phyloP scores from a whole-genome alignment of 2,797 vertebrate genomes.

The Acrocephalus scirpaceus region DNA sequence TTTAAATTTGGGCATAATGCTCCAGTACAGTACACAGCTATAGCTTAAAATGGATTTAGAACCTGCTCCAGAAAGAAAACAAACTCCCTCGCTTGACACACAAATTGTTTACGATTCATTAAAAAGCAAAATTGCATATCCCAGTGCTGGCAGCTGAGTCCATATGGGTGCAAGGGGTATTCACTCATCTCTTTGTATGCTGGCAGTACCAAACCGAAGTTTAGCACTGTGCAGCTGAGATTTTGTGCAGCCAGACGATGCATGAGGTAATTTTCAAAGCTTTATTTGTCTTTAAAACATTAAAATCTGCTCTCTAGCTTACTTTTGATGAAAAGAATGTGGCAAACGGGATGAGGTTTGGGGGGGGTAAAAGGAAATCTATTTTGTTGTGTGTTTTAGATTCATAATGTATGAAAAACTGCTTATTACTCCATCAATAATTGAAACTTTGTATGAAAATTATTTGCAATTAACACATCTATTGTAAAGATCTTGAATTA shows the following conservation, averaged over 20 bases:
- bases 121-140: conserved; percentile 85
- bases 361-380: neutral
- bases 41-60: conserved; percentile 70
- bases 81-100: conserved; percentile 80
- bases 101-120: conserved; percentile 86
- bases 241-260: conserved; percentile 77
- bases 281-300: conserved; percentile 79
- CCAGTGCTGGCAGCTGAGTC: conserved; percentile 80
- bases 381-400: conserved; percentile 44
- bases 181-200: conserved; percentile 83
- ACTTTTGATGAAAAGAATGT: conserved; percentile 70
- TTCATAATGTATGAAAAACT: conserved; percentile 39
- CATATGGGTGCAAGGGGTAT: conserved; percentile 78
- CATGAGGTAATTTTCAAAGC: conserved; percentile 84
- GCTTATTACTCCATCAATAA: conserved; percentile 69
- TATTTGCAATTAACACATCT: conserved; percentile 69
- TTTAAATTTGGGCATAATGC: conserved; percentile 73
- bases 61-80: conserved; percentile 77
- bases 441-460: conserved; percentile 68
- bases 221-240: conserved; percentile 78
- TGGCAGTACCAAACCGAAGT: conserved; percentile 79
- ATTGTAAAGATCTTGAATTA: conserved; percentile 62
- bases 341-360: conserved; percentile 20
- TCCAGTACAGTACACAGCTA: conserved; percentile 64
- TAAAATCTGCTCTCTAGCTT: conserved; percentile 66